Evolutionary conservation across 2,113 vertebrate genomes (phyloP).

Genomic region (Forbesichthys papilliferus): DNA sequence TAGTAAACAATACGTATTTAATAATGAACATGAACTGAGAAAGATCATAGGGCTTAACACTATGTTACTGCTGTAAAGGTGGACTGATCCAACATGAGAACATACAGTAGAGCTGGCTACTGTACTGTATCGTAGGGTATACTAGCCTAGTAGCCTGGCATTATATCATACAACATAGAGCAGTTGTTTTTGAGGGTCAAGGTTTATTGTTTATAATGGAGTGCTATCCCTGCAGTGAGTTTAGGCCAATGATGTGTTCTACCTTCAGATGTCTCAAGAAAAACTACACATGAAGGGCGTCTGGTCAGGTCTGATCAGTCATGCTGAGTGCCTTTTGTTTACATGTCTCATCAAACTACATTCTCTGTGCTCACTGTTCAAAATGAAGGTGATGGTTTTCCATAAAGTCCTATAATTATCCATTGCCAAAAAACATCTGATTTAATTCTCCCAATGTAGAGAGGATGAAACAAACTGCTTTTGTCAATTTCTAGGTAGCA

Average conservation of each 20-base stretch:
- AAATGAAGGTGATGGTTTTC: slow-evolving; percentile 12
- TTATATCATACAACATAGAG: no score
- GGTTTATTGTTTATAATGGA: not conserved
- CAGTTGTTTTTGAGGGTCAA: no score
- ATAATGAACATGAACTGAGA: no score
- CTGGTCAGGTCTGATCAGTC: slow-evolving; percentile 3
- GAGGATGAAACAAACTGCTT: not conserved
- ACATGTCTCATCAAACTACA: slow-evolving; percentile 39
- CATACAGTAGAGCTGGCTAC: no score
- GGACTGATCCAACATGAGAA: no score
- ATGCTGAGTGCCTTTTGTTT: slow-evolving; percentile 62
- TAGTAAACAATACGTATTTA: no score
- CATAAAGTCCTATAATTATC: slow-evolving; percentile 17
- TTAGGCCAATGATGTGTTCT: not conserved
- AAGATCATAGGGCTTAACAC: no score
- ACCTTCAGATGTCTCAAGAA: not conserved
- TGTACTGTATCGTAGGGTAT: no score
- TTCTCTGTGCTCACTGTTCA: slow-evolving; percentile 20
- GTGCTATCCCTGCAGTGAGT: not conserved
- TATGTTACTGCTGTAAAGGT: no score
- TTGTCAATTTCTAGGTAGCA: slow-evolving; percentile 2
- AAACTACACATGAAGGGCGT: not conserved
- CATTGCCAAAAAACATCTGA: slow-evolving; percentile 18
- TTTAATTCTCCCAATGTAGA: slow-evolving; percentile 35
- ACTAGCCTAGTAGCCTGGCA: no score